Evolutionary conservation across 2,113 vertebrate species (phyloP), one percentile per base, ranked within the genome.

Genomic region (Urocitellus parryii): DNA sequence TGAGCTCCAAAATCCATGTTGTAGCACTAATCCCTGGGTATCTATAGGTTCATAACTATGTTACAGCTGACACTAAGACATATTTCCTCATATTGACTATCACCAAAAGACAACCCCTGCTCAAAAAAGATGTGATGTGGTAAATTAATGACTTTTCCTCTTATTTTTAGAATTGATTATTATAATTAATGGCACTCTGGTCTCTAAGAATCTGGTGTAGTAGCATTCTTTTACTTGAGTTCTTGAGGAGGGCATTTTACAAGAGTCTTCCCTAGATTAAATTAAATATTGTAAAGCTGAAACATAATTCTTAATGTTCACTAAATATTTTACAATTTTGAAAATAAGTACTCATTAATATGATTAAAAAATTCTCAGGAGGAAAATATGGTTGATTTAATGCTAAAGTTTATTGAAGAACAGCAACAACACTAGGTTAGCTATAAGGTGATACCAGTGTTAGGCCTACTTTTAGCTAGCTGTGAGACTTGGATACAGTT

Each of bases 161-260:
- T 85, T 87, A 79, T 51, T 90, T 97, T 82, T 95, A 77, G 84
- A 90, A 81, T 39, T 86, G 18, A 42, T 89, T 92, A 72, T 86
- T 87, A 4, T 89, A 86, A 81, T 83, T 92, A 68, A 85, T 39
- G 27, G 51, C 12, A 87, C 12, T 4, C 17, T 90, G 42, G 12
- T 77, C 70, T 85, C 68, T 4, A 11, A 29, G 18, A 58, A 27
- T 72, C 80, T 90, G 76, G 20, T 76, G 3, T 7, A 53, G 27
- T 20, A 42, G 27, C 22, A 73, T 95, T 48, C 12, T 68, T 80
- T 61, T 90, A 45, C 18, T 68, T 74, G 48, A 80, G 58, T 85
- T 77, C 14, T 80, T 61, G 13, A 88, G 48, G 65, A 85, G 7
- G 11, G 37, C 13, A 73, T 85, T 76, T 80, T 74, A 37, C 67